A percentile compares a stretch with the other conserved stretches of the same genome.
Conservation (phyloP, 2,797 vertebrate genomes). For the Sebastolobus altivelis region DNA sequence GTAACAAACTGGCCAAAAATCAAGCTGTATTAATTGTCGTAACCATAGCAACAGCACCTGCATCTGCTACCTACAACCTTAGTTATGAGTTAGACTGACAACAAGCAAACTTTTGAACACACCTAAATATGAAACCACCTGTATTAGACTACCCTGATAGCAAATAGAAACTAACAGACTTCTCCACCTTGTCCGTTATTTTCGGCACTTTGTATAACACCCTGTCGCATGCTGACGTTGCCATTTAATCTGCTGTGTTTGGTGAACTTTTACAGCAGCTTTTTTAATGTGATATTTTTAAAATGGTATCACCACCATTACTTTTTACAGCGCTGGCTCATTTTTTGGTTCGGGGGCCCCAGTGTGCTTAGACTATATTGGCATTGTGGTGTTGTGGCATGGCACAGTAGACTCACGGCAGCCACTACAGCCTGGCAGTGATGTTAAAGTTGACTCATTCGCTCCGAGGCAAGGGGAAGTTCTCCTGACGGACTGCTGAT, state of each 20-base stretch:
- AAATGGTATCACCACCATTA: slow-evolving; percentile 57
- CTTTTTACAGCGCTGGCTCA: slow-evolving; percentile 71
- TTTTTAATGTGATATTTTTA: slow-evolving; percentile 44
- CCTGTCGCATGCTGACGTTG: background rate
- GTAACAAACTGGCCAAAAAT: background rate
- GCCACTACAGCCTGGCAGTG: slow-evolving; percentile 79
- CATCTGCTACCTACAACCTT: background rate
- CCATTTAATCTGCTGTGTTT: slow-evolving; percentile 19
- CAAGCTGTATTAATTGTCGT: background rate
- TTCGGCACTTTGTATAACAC: background rate
- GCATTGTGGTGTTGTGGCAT: slow-evolving; percentile 81
- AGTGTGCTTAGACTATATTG: slow-evolving; percentile 74
- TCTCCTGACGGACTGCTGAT: slow-evolving; percentile 74
- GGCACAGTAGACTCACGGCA: slow-evolving; percentile 72
- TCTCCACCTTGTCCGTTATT: background rate
- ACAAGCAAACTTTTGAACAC: background rate
- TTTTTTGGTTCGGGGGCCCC: slow-evolving; percentile 65
- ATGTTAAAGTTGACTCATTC: slow-evolving; percentile 77
- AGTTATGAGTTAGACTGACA: background rate
- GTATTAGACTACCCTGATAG: background rate
- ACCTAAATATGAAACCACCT: background rate
- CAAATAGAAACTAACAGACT: background rate
- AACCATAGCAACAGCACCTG: background rate
- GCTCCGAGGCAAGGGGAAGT: slow-evolving; percentile 74
- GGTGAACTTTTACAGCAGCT: slow-evolving; percentile 14